phyloP scores from a whole-genome alignment of 2,888 invertebrate genomes.

The Drosophila kuntzei region DNA sequence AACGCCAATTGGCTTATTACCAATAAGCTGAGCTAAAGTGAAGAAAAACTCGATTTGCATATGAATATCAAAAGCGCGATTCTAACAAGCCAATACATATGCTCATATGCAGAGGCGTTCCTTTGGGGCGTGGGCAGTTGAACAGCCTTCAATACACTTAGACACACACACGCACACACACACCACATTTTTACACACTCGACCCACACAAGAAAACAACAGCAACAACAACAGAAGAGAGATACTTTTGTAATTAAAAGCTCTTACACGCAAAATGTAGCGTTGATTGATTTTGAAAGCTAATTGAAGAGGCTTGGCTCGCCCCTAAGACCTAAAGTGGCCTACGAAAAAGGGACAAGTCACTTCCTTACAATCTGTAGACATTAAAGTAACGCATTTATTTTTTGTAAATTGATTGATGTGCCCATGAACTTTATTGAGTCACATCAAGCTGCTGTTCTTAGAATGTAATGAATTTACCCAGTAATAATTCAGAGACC shows the following conservation, averaged over 20 bases:
- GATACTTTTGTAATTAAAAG: slow-evolving; percentile 71
- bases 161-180: slow-evolving; percentile 15
- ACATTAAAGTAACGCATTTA: not conserved
- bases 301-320: slow-evolving; percentile 68
- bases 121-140: slow-evolving; percentile 62
- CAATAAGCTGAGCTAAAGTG: slow-evolving; percentile 57
- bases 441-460: not conserved
- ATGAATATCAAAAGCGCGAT: slow-evolving; percentile 61
- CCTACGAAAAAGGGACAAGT: slow-evolving; percentile 47
- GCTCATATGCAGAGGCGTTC: slow-evolving; percentile 68
- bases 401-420: slow-evolving; percentile 14
- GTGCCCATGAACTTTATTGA: slow-evolving; percentile 3
- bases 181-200: slow-evolving; percentile 24
- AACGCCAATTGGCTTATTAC: slow-evolving; percentile 80
- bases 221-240: slow-evolving; percentile 11
- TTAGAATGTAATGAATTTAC: not conserved
- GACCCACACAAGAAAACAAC: slow-evolving; percentile 32
- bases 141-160: slow-evolving; percentile 64
- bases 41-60: slow-evolving; percentile 71
- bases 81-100: slow-evolving; percentile 64
- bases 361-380: slow-evolving; percentile 50
- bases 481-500: not conserved
- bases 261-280: slow-evolving; percentile 64
- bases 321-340: slow-evolving; percentile 22
- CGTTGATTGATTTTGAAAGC: slow-evolving; percentile 74